These are phyloP conservation scores for Aurelia aurita complex sp. Pacific DNA, from an alignment of 30 jellyfish, hydroid and myxozoan genomes.

Conservation along the genomic window DNA sequence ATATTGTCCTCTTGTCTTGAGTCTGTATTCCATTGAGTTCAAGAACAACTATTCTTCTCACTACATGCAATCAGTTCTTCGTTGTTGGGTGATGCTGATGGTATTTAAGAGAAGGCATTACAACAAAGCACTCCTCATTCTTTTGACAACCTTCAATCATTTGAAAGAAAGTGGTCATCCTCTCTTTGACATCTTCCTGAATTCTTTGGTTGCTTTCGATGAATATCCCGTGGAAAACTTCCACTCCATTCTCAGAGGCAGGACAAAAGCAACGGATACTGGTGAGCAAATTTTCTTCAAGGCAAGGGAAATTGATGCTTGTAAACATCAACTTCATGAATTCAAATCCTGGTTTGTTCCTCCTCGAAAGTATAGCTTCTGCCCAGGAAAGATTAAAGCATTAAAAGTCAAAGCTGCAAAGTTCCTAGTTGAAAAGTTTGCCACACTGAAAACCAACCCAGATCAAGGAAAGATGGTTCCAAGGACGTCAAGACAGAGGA, in stretches of 20 bases:
- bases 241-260: constrained; percentile 18
- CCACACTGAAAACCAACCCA: constrained; percentile 3
- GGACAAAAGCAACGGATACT: constrained; percentile 38
- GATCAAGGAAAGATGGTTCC: constrained; percentile 17
- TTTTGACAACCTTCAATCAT: constrained; percentile 5
- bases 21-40: constrained; percentile 33
- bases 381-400: constrained; percentile 22
- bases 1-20: constrained; percentile 34
- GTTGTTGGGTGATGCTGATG: constrained; percentile 48
- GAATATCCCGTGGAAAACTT: constrained; percentile 41
- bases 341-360: constrained; percentile 55
- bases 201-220: constrained; percentile 7
- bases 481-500: constrained; percentile 11
- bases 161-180: constrained; percentile 5
- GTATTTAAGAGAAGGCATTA: constrained; percentile 24
- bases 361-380: constrained; percentile 30
- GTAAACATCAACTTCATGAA: constrained; percentile 41
- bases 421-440: constrained; percentile 16
- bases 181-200: background rate
- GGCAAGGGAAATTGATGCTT: constrained; percentile 6
- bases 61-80: background rate
- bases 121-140: constrained; percentile 27
- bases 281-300: constrained; percentile 18
- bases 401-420: constrained; percentile 20
- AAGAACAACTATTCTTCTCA: constrained; percentile 21